These are phyloP conservation scores for Zosterops hypoxanthus DNA, from an alignment of 2,113 vertebrate genomes.

Conservation along the genomic window DNA sequence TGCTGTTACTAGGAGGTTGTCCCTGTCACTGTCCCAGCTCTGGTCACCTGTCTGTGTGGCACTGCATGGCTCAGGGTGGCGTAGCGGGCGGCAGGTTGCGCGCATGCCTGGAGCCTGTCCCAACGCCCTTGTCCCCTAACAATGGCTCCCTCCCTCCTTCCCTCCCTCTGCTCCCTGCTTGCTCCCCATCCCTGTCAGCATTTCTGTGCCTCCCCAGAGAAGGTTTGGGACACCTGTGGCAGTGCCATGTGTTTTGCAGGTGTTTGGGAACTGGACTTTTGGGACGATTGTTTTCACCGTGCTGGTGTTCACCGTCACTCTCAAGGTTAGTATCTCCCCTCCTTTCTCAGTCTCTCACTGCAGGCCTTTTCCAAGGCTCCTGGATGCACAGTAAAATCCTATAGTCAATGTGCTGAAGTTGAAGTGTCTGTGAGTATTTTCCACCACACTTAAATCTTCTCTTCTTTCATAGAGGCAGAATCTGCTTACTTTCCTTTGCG, in stretches of 20 bases:
- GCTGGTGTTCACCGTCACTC: too few relatives aligned
- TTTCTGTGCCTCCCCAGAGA: background rate
- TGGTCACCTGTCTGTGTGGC: constrained; percentile 1
- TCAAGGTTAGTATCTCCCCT: too few relatives aligned
- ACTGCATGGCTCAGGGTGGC: constrained; percentile 48
- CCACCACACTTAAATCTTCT: too few relatives aligned
- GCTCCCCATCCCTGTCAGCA: background rate
- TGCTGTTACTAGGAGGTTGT: constrained; percentile 51
- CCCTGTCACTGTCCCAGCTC: background rate
- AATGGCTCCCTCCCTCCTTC: background rate
- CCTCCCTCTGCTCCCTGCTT: background rate
- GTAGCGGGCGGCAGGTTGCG: background rate
- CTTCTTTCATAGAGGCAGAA: too few relatives aligned
- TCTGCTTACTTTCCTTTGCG: too few relatives aligned
- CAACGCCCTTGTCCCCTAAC: background rate
- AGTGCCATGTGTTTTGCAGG: constrained; percentile 78
- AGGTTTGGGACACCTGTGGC: background rate
- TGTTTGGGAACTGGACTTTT: constrained; percentile 82
- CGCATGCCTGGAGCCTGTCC: background rate
- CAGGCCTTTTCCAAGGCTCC: too few relatives aligned
- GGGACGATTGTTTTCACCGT: too few relatives aligned
- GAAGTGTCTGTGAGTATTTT: too few relatives aligned
- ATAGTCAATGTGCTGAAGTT: too few relatives aligned
- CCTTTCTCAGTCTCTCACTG: too few relatives aligned
- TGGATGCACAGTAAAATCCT: too few relatives aligned